Evolutionary conservation across 2,888 invertebrate species (phyloP).

Genomic region (Lepidocyrtinus sp.): DNA sequence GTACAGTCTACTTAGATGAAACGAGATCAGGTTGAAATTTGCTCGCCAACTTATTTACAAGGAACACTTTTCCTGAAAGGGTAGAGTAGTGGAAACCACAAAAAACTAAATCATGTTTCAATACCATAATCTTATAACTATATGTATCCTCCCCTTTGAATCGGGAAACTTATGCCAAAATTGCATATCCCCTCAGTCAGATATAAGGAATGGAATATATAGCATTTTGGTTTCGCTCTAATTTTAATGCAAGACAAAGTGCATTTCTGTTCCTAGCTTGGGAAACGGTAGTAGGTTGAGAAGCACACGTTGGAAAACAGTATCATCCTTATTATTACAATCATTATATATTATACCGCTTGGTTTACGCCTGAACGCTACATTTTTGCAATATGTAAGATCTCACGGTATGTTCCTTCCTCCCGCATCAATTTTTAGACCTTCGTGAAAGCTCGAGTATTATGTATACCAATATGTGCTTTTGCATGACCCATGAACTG

Average conservation of each 20-base stretch:
- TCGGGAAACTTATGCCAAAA: too few species aligned
- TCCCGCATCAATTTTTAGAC: not conserved
- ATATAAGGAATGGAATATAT: too few species aligned
- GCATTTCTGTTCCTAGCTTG: not conserved
- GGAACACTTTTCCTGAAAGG: not conserved
- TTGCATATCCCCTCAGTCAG: too few species aligned
- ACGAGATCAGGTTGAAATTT: conserved; percentile 33
- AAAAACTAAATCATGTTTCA: not conserved
- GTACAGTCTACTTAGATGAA: not conserved
- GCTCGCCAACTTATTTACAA: not conserved
- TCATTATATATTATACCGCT: not conserved
- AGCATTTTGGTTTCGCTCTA: not conserved
- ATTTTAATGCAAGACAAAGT: not conserved
- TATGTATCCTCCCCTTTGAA: too few species aligned
- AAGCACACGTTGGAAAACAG: not conserved
- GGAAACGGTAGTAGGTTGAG: not conserved
- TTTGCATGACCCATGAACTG: not conserved
- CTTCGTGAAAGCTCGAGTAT: not conserved
- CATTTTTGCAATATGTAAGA: conserved; percentile 13
- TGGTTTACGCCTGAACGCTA: not conserved
- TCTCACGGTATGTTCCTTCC: conserved; percentile 40
- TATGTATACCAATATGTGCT: too few species aligned
- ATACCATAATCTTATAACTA: too few species aligned
- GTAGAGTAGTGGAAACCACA: not conserved
- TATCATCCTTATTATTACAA: not conserved